Evolutionary conservation across 2,113 vertebrate genomes (phyloP).

Genomic region (Nibea albiflora): DNA sequence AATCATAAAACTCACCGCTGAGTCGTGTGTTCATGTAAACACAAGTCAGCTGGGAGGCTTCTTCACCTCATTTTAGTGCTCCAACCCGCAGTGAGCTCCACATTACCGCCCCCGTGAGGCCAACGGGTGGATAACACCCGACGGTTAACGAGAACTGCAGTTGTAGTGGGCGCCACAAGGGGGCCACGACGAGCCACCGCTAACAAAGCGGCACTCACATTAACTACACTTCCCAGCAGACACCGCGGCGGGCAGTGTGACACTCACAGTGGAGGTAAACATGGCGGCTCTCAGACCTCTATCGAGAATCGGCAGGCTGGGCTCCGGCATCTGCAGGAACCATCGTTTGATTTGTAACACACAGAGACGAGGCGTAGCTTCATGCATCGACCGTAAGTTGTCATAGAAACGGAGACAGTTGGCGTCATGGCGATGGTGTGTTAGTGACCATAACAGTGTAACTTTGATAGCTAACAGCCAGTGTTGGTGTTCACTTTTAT

Average conservation of each 20-base stretch:
- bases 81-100: neutral
- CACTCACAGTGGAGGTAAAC: constrained; percentile 48
- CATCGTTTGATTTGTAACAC: constrained; percentile 52
- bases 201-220: neutral
- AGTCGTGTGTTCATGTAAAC: neutral
- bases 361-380: constrained; percentile 77
- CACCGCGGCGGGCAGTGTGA: neutral
- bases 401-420: neutral
- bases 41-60: neutral
- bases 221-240: constrained; percentile 72
- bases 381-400: constrained; percentile 84
- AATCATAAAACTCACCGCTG: neutral
- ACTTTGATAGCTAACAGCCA: too few relatives aligned
- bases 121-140: neutral
- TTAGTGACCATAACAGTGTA: neutral
- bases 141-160: too few relatives aligned
- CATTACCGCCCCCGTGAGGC: neutral
- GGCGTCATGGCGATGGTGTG: neutral
- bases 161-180: neutral
- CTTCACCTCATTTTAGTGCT: neutral
- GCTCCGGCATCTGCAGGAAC: constrained; percentile 62
- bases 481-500: neutral
- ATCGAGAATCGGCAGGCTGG: constrained; percentile 54
- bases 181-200: too few relatives aligned
- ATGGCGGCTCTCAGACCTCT: constrained; percentile 79